phyloP scores from a whole-genome alignment of 2,797 vertebrate species.

The Muscicapa striata region DNA sequence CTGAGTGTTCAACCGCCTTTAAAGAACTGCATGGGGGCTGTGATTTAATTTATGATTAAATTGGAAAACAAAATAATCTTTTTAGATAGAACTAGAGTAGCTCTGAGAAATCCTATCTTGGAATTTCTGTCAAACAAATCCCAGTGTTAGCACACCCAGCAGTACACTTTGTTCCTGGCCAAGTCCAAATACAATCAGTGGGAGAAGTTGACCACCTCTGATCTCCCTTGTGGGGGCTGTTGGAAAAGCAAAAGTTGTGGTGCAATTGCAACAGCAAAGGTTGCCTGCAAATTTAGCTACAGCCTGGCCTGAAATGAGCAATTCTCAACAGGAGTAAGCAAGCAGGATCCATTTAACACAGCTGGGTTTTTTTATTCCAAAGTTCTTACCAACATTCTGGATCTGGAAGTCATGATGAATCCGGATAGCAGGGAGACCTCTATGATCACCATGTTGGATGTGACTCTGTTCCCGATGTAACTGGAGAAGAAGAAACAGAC shows the following conservation, averaged over 20 bases:
- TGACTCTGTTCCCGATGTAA: slow-evolving; percentile 64
- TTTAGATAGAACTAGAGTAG: neutral
- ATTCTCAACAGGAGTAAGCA: neutral
- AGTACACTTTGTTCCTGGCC: neutral
- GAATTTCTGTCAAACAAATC: neutral
- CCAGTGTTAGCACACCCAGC: neutral
- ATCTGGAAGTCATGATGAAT: slow-evolving; percentile 20
- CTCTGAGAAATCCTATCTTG: neutral
- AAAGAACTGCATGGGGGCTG: neutral
- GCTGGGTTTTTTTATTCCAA: neutral
- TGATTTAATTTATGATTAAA: neutral
- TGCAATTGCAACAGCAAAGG: neutral
- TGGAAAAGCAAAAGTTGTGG: neutral
- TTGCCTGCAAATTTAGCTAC: neutral
- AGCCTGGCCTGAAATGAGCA: neutral
- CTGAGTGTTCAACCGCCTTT: neutral
- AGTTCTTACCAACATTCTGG: slow-evolving; percentile 32
- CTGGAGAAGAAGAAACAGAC: slow-evolving; percentile 16
- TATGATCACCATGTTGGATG: slow-evolving; percentile 74
- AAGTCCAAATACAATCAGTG: neutral
- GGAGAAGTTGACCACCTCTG: neutral
- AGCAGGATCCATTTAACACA: neutral
- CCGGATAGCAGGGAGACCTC: slow-evolving; percentile 71
- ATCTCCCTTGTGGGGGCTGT: neutral
- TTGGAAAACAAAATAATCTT: neutral